Percentiles rank a stretch among this genome's conserved stretches.
phyloP scores from a whole-genome alignment of 2,113 vertebrate genomes.

The Vombatus ursinus region DNA sequence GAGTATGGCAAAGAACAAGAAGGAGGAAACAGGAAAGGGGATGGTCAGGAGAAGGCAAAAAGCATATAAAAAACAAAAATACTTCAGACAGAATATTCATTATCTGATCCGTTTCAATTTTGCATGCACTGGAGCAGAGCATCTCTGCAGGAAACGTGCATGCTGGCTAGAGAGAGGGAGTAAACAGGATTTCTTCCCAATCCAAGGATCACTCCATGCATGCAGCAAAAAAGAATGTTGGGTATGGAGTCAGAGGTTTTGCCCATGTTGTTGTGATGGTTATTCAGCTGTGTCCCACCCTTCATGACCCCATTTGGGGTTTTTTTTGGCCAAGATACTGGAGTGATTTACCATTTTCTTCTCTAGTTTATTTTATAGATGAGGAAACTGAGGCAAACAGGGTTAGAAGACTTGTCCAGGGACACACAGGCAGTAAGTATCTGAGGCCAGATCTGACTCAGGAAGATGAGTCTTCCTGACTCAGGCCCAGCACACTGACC shows the following conservation, averaged over 20 bases:
- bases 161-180: slow-evolving; percentile 52
- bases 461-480: neutral
- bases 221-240: neutral
- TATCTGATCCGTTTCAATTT: slow-evolving; percentile 59
- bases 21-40: neutral
- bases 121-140: slow-evolving; percentile 58
- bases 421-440: neutral
- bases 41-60: slow-evolving; percentile 42
- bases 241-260: neutral
- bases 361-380: neutral
- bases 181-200: slow-evolving; percentile 57
- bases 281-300: neutral
- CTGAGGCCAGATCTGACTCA: neutral
- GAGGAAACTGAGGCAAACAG: neutral
- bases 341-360: neutral
- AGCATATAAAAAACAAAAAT: slow-evolving; percentile 44
- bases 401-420: neutral
- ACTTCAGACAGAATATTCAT: slow-evolving; percentile 37
- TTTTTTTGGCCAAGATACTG: neutral
- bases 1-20: neutral
- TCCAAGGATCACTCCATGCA: slow-evolving; percentile 50
- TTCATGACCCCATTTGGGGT: neutral
- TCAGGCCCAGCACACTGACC: neutral
- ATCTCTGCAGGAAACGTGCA: slow-evolving; percentile 43
- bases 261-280: neutral